These are phyloP conservation scores for Hermodice carunculata DNA, from an alignment of 2,888 invertebrate species.

Conservation along the genomic window DNA sequence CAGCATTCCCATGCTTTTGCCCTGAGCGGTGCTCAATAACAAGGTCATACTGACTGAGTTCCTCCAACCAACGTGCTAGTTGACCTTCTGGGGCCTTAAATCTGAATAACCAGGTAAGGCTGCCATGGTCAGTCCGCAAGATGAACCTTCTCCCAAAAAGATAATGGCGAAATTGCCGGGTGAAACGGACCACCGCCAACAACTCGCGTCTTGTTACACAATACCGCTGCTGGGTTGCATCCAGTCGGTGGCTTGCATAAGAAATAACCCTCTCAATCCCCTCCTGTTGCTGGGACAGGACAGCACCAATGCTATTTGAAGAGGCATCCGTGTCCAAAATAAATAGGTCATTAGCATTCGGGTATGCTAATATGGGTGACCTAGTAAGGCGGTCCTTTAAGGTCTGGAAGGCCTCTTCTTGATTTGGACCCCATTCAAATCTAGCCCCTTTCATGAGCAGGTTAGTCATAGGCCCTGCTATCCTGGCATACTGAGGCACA, in stretches of 20 bases:
- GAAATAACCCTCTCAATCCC: not conserved
- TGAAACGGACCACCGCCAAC: not conserved
- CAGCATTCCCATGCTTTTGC: not conserved
- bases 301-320: conserved; percentile 4
- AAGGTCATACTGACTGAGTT: not conserved
- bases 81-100: not conserved
- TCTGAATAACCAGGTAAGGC: not conserved
- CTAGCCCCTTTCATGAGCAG: not conserved
- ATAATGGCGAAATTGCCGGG: not conserved
- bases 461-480: not conserved
- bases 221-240: not conserved
- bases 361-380: conserved; percentile 3
- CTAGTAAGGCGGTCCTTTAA: not conserved
- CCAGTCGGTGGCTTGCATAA: not conserved
- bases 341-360: not conserved
- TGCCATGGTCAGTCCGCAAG: not conserved
- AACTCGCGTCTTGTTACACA: conserved; percentile 1
- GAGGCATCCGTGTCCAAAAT: conserved; percentile 7
- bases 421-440: not conserved
- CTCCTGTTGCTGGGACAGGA: conserved; percentile 9
- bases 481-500: not conserved
- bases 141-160: not conserved
- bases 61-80: no score
- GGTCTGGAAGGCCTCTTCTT: not conserved
- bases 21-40: not conserved